These are phyloP conservation scores for Hormaphis cornu DNA, from an alignment of 1,140 invertebrate genomes.

Conservation along the genomic window DNA sequence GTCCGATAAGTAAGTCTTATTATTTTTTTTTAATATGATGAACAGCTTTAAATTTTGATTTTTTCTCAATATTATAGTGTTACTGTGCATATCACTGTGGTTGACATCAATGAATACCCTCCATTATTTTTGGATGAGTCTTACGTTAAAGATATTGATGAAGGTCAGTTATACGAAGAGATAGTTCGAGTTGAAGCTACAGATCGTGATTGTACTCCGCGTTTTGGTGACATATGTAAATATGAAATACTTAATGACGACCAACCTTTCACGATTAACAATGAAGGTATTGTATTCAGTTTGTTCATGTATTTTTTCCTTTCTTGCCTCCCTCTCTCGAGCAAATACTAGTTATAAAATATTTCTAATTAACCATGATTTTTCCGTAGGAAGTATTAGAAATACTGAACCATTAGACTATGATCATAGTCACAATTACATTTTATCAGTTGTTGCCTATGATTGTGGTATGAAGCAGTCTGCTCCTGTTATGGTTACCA, in stretches of 20 bases:
- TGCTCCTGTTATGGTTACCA: conserved; percentile 84
- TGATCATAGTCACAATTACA: conserved; percentile 86
- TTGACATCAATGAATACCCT: conserved; percentile 89
- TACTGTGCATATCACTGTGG: conserved; percentile 87
- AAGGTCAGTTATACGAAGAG: conserved; percentile 79
- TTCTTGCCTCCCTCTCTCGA: no score
- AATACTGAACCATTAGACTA: conserved; percentile 88
- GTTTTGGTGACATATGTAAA: conserved; percentile 88
- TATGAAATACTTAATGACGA: conserved; percentile 85
- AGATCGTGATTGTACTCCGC: conserved; percentile 82
- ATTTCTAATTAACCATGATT: neutral
- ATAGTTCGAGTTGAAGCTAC: conserved; percentile 81
- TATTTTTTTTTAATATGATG: neutral
- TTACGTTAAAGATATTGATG: conserved; percentile 81
- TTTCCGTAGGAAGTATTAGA: conserved; percentile 60
- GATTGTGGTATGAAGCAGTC: conserved; percentile 84
- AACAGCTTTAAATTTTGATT: neutral
- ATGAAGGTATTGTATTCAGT: conserved; percentile 55
- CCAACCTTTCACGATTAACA: conserved; percentile 86
- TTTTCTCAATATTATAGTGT: conserved; percentile 61
- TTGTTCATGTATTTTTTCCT: neutral
- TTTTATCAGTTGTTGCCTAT: conserved; percentile 90
- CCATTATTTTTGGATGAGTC: conserved; percentile 80
- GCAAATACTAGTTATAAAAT: no score
- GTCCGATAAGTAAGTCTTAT: conserved; percentile 63